Base-by-base conservation (phyloP, 2,888 invertebrate genomes). In the Andrena praecox region DNA sequence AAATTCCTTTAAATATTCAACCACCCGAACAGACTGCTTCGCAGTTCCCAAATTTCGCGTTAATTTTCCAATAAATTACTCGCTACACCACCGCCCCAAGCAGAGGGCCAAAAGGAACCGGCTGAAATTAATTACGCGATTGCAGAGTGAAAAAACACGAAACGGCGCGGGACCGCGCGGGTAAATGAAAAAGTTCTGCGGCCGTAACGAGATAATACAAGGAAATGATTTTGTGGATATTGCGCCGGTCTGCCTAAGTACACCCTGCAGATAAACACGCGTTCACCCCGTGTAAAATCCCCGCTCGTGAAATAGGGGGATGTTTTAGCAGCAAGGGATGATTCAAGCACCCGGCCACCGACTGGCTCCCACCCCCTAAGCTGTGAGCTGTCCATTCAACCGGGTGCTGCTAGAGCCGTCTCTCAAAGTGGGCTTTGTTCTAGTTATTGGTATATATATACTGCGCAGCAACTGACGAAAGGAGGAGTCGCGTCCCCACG, bases 291-390 rank as follows among this genome's bases (percentile, higher is more conserved):
- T 74, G 79, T 85, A 85, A 76, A 82, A 77, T 48, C 70, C 75
- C 70, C 20, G 63, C 68, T 70, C 60, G 70, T 79, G 79, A 79
- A 82, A 82, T 54, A 67, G 85, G 76, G 85, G 79, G 84, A 82
- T 85, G 85, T 85, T 85, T 85, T 85, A 85, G 85, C 78, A 81
- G 82, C 74, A 56, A 85, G 85, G 85, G 82, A 85, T 85, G 85
- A 85, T 85, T 85, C 85, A 85, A 85, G 79, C 82, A 85, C 69
- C 74, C 82, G 74, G 85, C 78, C 71, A 77, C 79, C 85, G 82
- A 79, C 79, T 75, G 70, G 73, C 85, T 82, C 85, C 77, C 82
- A 82, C 79, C 79, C 76, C 81, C 85, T 72, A 77, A 84, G 77
- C 75, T 54, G 74, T 56, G 81, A 85, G 85, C 76, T 85, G 82